Conservation (phyloP, 1,140 invertebrate species). For the Drosophila neocordata region DNA sequence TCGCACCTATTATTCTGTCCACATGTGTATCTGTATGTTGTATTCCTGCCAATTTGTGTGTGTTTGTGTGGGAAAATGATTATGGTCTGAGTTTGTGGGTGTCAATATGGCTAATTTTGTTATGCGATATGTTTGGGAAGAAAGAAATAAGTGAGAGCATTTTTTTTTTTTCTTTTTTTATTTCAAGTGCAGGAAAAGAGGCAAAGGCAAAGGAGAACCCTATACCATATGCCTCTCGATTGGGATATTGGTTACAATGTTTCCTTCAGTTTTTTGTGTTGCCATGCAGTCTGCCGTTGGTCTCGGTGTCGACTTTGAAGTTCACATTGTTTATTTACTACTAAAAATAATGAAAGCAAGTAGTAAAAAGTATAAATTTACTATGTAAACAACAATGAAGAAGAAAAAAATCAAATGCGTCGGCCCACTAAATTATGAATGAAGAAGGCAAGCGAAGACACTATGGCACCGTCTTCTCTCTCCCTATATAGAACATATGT, state of each 20-base stretch:
- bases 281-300: slow-evolving; percentile 64
- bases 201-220: background rate
- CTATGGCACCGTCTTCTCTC: slow-evolving; percentile 18
- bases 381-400: slow-evolving; percentile 75
- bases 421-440: slow-evolving; percentile 64
- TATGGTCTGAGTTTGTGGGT: slow-evolving; percentile 47
- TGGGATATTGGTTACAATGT: slow-evolving; percentile 49
- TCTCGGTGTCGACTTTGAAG: slow-evolving; percentile 63
- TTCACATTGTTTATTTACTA: slow-evolving; percentile 76
- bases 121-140: slow-evolving; percentile 59
- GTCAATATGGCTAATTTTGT: slow-evolving; percentile 74
- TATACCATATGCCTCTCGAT: slow-evolving; percentile 1
- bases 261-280: slow-evolving; percentile 32
- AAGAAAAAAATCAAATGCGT: slow-evolving; percentile 36
- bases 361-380: slow-evolving; percentile 81
- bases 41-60: slow-evolving; percentile 31
- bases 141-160: slow-evolving; percentile 20
- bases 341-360: slow-evolving; percentile 79
- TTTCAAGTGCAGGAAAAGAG: slow-evolving; percentile 55
- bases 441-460: slow-evolving; percentile 33
- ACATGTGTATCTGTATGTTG: no score
- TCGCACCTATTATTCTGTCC: no score
- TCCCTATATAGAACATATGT: slow-evolving; percentile 23
- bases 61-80: slow-evolving; percentile 57
- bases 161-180: background rate